Conservation (phyloP, 2,888 invertebrate species). For the Meta bourneti region DNA sequence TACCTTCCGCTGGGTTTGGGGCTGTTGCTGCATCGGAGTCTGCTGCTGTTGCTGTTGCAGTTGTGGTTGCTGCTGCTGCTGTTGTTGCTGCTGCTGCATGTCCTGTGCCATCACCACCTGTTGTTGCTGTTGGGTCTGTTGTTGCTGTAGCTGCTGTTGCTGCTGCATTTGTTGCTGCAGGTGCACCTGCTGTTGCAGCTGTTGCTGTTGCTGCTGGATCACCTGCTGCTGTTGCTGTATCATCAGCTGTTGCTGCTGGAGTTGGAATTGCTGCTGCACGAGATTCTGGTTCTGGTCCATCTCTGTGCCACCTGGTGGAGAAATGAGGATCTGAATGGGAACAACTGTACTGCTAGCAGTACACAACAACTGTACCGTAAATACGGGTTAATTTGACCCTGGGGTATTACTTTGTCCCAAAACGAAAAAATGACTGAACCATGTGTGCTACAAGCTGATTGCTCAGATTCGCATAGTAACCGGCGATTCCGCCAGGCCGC, state of each 20-base stretch:
- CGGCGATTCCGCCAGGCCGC: no score
- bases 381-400: no score
- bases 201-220: slow-evolving; percentile 78
- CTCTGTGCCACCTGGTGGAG: slow-evolving; percentile 56
- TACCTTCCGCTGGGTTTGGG: slow-evolving; percentile 73
- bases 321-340: not conserved
- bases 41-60: slow-evolving; percentile 75
- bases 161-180: slow-evolving; percentile 72
- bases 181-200: slow-evolving; percentile 74
- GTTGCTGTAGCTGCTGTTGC: slow-evolving; percentile 76
- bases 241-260: slow-evolving; percentile 81
- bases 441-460: no score
- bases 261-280: slow-evolving; percentile 76
- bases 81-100: slow-evolving; percentile 78
- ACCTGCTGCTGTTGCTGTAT: slow-evolving; percentile 79
- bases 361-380: no score
- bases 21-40: slow-evolving; percentile 79
- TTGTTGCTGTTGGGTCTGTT: slow-evolving; percentile 77
- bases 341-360: no score
- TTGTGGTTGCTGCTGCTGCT: slow-evolving; percentile 78
- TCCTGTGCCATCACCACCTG: slow-evolving; percentile 69
- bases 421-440: no score
- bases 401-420: no score
- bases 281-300: slow-evolving; percentile 77
- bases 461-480: no score